Evolutionary conservation across 2,888 invertebrate species (phyloP).

Genomic region (Spicauda simplicius): DNA sequence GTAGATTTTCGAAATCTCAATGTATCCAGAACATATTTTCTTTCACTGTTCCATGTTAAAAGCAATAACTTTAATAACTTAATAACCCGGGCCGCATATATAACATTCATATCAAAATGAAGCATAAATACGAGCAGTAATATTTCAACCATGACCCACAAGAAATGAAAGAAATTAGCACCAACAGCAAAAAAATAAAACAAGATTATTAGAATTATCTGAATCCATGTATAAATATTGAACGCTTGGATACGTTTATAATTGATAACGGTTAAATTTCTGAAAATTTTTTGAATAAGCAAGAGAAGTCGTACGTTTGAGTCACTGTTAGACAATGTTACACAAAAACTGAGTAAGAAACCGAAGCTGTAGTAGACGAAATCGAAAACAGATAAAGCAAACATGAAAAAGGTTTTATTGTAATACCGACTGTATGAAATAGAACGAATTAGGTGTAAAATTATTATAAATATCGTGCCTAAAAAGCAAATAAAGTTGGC

Average conservation of each 20-base stretch:
- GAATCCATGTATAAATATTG: constrained; percentile 8
- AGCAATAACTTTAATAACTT: not conserved
- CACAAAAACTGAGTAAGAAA: constrained; percentile 1
- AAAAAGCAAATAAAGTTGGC: constrained; percentile 4
- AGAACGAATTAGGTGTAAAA: not conserved
- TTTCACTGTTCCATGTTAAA: constrained; percentile 11
- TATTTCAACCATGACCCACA: not conserved
- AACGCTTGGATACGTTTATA: not conserved
- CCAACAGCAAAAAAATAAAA: not conserved
- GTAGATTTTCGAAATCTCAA: not conserved
- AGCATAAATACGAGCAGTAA: not conserved
- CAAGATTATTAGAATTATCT: not conserved
- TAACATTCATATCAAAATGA: constrained; percentile 23
- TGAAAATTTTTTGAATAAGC: constrained; percentile 8
- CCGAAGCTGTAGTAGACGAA: constrained; percentile 17
- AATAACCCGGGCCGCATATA: constrained; percentile 12
- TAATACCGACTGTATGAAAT: not conserved
- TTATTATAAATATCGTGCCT: not conserved
- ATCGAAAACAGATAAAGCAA: constrained; percentile 8
- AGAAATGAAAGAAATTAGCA: not conserved
- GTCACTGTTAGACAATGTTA: constrained; percentile 1
- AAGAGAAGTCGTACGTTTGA: constrained; percentile 12
- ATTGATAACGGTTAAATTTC: not conserved
- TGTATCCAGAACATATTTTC: not conserved
- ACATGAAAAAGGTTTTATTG: not conserved